A percentile compares a stretch with the other conserved stretches of the same genome.
Evolutionary conservation across 2,797 vertebrate species (phyloP).

Genomic region (Gymnoscopelus microlampas): DNA sequence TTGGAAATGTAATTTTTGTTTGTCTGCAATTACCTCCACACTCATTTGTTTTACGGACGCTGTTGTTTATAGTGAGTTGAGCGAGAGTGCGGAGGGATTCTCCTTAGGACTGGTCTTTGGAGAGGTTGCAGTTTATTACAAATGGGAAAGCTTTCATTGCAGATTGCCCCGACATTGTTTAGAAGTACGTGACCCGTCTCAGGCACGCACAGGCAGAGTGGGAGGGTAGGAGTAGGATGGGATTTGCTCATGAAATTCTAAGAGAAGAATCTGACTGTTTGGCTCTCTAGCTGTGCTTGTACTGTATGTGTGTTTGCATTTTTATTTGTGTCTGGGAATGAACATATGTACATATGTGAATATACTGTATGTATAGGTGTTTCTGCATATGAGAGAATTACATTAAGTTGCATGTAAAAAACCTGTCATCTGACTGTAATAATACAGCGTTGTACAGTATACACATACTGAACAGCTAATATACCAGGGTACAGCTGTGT

Average conservation of each 20-base stretch:
- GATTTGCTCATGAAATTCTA: slow-evolving; percentile 51
- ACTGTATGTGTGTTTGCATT: background rate
- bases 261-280: slow-evolving; percentile 62
- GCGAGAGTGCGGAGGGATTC: slow-evolving; percentile 53
- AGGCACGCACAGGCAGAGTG: slow-evolving; percentile 6
- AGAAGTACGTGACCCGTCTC: slow-evolving; percentile 65
- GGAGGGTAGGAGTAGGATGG: slow-evolving; percentile 36
- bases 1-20: slow-evolving; percentile 88
- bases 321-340: background rate
- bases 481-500: no score
- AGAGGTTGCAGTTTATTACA: slow-evolving; percentile 80
- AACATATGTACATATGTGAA: slow-evolving; percentile 18
- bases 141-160: slow-evolving; percentile 83
- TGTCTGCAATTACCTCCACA: slow-evolving; percentile 83
- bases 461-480: no score
- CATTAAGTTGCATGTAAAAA: slow-evolving; percentile 5
- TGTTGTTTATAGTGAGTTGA: slow-evolving; percentile 65
- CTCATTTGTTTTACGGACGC: slow-evolving; percentile 83
- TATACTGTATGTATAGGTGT: slow-evolving; percentile 30
- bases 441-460: no score
- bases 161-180: slow-evolving; percentile 71
- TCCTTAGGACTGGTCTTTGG: slow-evolving; percentile 78
- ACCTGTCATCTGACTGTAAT: no score
- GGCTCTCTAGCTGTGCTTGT: slow-evolving; percentile 6
- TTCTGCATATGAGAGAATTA: background rate